These are phyloP conservation scores for Bryconaethiops microstoma DNA, from an alignment of 2,797 vertebrate species.

Conservation along the genomic window DNA sequence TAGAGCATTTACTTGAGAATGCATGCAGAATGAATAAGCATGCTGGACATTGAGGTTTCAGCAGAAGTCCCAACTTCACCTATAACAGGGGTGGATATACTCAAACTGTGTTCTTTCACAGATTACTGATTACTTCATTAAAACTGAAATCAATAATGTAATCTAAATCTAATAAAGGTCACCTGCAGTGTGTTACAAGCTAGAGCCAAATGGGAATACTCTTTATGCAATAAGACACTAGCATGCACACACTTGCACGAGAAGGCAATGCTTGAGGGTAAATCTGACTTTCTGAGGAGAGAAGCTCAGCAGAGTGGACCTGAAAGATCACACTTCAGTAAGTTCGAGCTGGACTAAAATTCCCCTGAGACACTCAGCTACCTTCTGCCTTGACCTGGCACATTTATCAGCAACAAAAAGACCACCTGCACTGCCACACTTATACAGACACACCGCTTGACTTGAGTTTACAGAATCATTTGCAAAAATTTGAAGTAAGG, in stretches of 20 bases:
- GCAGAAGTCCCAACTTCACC: background rate
- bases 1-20: background rate
- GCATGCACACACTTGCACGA: background rate
- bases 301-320: background rate
- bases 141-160: background rate
- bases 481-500: background rate
- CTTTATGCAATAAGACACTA: background rate
- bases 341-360: background rate
- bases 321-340: constrained; percentile 3
- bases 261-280: background rate
- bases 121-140: background rate
- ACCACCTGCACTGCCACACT: background rate
- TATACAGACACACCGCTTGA: background rate
- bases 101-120: background rate
- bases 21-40: too few relatives aligned
- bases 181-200: background rate
- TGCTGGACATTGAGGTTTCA: background rate
- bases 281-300: constrained; percentile 1
- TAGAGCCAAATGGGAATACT: background rate
- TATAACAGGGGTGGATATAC: background rate
- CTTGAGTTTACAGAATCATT: background rate
- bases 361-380: background rate
- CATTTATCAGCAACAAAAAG: background rate
- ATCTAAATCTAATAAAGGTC: constrained; percentile 7
- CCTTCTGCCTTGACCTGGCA: background rate